Evolutionary conservation across 2,797 vertebrate species (phyloP).

Genomic region (Chiloscyllium punctatum): DNA sequence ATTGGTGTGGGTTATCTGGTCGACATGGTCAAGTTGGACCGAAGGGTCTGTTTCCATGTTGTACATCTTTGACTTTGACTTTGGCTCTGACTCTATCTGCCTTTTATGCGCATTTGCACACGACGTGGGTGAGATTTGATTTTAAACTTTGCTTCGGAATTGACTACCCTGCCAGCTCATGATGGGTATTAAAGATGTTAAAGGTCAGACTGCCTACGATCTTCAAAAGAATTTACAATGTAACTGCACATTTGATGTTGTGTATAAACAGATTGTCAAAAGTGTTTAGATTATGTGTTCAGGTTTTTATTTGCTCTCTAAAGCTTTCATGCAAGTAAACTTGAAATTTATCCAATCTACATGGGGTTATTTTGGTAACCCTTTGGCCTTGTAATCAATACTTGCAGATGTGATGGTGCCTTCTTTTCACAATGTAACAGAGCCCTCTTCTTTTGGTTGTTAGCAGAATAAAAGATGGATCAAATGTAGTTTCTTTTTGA

Average conservation of each 20-base stretch:
- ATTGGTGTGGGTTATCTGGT: too few relatives aligned
- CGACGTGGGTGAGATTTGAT: not conserved
- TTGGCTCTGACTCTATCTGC: too few relatives aligned
- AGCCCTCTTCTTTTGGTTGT: not conserved
- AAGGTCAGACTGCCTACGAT: too few relatives aligned
- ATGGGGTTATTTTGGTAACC: not conserved
- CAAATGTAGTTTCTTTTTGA: not conserved
- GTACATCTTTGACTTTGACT: too few relatives aligned
- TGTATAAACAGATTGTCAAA: not conserved
- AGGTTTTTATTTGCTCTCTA: not conserved
- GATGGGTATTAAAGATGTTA: not conserved
- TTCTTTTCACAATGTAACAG: not conserved
- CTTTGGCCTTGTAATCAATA: not conserved
- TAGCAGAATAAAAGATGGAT: not conserved
- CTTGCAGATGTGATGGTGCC: not conserved
- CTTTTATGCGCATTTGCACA: too few relatives aligned
- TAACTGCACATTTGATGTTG: slow-evolving; percentile 6
- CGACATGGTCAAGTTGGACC: too few relatives aligned
- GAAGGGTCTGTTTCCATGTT: too few relatives aligned
- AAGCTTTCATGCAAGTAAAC: not conserved
- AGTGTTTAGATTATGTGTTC: not conserved
- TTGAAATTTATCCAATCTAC: too few relatives aligned
- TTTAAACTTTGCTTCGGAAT: not conserved
- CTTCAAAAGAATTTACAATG: not conserved
- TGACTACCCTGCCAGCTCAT: not conserved